Evolutionary conservation across 2,113 vertebrate species (phyloP).

Genomic region (Calypte anna): DNA sequence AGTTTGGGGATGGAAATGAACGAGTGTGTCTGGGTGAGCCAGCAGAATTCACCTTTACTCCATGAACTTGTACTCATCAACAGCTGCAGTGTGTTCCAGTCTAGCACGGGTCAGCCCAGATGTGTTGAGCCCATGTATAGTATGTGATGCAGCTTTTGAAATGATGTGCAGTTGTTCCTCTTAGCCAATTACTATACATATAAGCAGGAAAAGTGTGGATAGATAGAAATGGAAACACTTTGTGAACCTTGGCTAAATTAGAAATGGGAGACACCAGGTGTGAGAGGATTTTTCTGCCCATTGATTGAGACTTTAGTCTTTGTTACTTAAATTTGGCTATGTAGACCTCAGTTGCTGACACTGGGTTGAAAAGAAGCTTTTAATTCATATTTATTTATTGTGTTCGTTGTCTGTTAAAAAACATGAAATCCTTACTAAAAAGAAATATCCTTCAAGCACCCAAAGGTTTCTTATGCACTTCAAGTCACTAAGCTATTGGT

Average conservation of each 20-base stretch:
- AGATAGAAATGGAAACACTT: not conserved
- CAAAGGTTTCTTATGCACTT: not conserved
- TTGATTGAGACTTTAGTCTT: not conserved
- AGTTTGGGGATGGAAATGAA: not conserved
- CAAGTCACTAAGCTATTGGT: not conserved
- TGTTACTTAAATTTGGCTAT: not conserved
- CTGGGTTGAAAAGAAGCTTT: not conserved
- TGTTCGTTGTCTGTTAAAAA: not conserved
- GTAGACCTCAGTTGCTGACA: not conserved
- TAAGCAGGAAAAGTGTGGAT: not conserved
- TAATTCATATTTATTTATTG: not conserved
- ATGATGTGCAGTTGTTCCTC: not conserved
- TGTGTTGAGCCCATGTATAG: rapidly evolving
- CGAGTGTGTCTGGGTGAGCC: not conserved
- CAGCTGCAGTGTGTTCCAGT: not conserved
- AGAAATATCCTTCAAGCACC: not conserved
- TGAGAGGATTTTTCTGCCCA: rapidly evolving
- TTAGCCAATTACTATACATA: rapidly evolving
- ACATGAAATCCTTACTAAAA: not conserved
- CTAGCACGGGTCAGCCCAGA: rapidly evolving
- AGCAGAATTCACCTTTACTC: not conserved
- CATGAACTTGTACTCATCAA: not conserved
- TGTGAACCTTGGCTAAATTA: not conserved
- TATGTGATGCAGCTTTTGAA: not conserved
- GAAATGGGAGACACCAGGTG: not conserved